Evolutionary conservation across 2,888 invertebrate species (phyloP), one percentile per base, ranked within the genome.

Genomic region (Cartodere bifasciata): DNA sequence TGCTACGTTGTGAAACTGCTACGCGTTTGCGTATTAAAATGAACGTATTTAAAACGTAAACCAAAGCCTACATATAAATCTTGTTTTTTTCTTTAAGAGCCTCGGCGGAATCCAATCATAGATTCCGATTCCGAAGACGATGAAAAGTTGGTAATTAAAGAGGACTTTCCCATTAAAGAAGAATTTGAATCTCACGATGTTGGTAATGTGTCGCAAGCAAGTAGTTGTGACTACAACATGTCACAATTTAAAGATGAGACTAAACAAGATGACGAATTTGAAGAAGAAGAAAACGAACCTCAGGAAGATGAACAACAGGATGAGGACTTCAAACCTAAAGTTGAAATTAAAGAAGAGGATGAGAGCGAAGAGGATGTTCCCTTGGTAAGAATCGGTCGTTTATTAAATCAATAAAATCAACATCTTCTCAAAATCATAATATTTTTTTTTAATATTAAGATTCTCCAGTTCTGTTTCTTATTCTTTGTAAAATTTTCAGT

Each of bases 321-420:
- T 24, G 43, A 37, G 21, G 31, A 37, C 5, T 41, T 36, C 4
- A 38, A 46, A 25, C 37, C 44, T 4, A 36, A 41, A 23, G 34
- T 36, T 10, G 41, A 46, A 36, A 43, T 40, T 22, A 58, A 61
- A 9, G 59, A 58, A 7, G 64, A 61, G 23, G 55, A 52, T 34
- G 49, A 51, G 2, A 77, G 75, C 40, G 80, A 82, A 41, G 82
- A 82, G 52, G 83, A 86, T 56, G 52, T 72, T 28, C 83, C 85
- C 43, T 58, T 84, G 68, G 83, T 83, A 66, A 64, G 62, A 51
- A 37, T 9, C 9, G 12, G 9, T 10, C 11, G n/a, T n/a, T n/a
- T n/a, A n/a, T n/a, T n/a, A n/a, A n/a, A n/a, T n/a, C n/a, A n/a
- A n/a, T n/a, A n/a, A n/a, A n/a, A n/a, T n/a, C n/a, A n/a, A n/a